Base-by-base conservation (phyloP, 2,888 invertebrate species). In the Pheosia gnoma region DNA sequence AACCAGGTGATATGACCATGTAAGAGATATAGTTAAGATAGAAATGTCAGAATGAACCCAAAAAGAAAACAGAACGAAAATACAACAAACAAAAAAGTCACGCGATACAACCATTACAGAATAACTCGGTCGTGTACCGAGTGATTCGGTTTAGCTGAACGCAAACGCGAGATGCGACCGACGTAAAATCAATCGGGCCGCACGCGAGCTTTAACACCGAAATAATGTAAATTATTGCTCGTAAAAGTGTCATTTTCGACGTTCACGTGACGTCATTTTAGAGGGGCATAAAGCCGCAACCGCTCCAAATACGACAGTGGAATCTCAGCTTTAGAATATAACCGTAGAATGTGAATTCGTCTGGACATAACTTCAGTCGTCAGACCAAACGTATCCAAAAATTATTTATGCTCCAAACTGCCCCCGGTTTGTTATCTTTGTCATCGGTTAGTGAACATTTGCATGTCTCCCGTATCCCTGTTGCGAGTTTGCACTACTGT, bases 181-280 rank as follows among this genome's bases (percentile, higher is more conserved):
- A 90, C 91, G 85, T 88, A 91, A 90, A 93, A 93, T 93, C 93
- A 93, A 93, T 93, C 92, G 91, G 85, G 83, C 79, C 82, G 88
- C 93, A 92, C 92, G 93, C 93, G 88, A 93, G 83, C 85, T 88
- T 88, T 87, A 87, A 90, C 91, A 90, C 90, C 90, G 86, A 88
- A 90, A 91, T 90, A 90, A 91, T 90, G 91, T 92, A 92, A 92
- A 93, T 93, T 91, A 93, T 92, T 87, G 86, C 91, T 91, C 90
- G 90, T 93, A 92, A 93, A 93, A 89, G 88, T 92, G 92, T 92
- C 93, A 91, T 93, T 91, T 90, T 89, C 87, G 90, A 89, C 89
- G 88, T 90, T 86, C 87, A 84, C 84, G 90, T 92, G 93, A 93
- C 93, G 92, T 93, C 91, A 92, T 79, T 67, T 74, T 69, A 72